Base-by-base conservation (phyloP, 2,888 invertebrate genomes). In the Epiblema foenella region DNA sequence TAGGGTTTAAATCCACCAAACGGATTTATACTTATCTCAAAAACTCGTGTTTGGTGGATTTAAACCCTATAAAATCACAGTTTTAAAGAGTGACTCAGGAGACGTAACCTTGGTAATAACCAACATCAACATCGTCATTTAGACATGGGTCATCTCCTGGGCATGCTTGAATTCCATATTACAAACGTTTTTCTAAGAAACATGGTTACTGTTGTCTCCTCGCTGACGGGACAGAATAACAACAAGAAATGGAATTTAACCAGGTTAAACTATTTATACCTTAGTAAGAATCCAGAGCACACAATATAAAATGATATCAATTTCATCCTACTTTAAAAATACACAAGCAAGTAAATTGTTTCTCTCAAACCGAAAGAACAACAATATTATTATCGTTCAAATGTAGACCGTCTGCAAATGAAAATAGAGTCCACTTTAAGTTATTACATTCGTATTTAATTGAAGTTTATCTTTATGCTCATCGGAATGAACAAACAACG, bases 401-500 rank as follows among this genome's bases (percentile, higher is more conserved):
- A 69, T 58, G 0, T n/a, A 4, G n/a, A 69, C 57, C n/a, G 7
- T 51, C 0, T 37, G 0, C 0, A 0, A 37, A 11, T 17, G 10
- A 18, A 51, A n/a, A 64, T 64, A 69, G 57, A 51, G 51, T 33
- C 51, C 9, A 57, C 29, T 9, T 39, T 64, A n/a, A 18, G 17
- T 17, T 29, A 29, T 15, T 12, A 17, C 11, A 15, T 24, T 18
- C 15, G 18, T 58, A 58, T 64, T 69, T 64, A 63, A 57, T 10
- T 49, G 63, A 29, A 33, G 11, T 49, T 49, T 49, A 37, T 69
- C 39, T 51, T 42, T 56, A 46, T 4, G 9, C 9, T 33, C 17
- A 57, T 18, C 20, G 12, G 24, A 24, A 24, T 68, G 18, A 37
- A 52, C 51, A 68, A 68, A 68, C 58, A 64, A 57, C 51, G 49